phyloP scores from a whole-genome alignment of 2,797 vertebrate species.

The Rousettus madagascariensis region DNA sequence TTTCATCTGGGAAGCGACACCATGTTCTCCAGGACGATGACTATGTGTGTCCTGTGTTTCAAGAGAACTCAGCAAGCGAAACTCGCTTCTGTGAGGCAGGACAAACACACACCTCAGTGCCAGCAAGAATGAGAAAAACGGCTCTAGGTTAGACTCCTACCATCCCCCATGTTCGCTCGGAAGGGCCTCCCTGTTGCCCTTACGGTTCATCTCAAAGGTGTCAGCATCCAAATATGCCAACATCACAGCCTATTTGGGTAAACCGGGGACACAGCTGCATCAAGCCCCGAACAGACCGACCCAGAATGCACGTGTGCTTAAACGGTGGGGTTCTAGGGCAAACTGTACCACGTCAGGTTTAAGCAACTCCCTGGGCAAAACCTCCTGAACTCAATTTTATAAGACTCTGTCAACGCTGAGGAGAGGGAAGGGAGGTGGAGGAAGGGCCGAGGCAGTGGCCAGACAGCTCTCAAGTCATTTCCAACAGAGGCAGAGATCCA shows the following conservation, averaged over 20 bases:
- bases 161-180: neutral
- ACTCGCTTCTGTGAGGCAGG: constrained; percentile 8
- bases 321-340: accelerated
- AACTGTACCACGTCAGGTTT: no score
- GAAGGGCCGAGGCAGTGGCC: neutral
- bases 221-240: neutral
- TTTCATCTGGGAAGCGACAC: constrained; percentile 18
- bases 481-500: neutral
- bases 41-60: neutral
- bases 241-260: neutral
- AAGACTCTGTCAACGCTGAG: neutral
- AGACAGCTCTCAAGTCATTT: neutral
- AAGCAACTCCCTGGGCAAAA: neutral
- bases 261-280: neutral
- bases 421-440: neutral
- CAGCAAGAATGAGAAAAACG: neutral
- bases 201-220: neutral
- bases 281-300: neutral
- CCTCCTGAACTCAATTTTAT: neutral
- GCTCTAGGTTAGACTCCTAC: neutral
- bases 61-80: constrained; percentile 21
- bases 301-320: neutral
- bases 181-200: neutral
- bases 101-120: neutral
- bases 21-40: neutral